Base-by-base conservation (phyloP, 2,113 vertebrate genomes). In the Tenebrosternarchus preto region DNA sequence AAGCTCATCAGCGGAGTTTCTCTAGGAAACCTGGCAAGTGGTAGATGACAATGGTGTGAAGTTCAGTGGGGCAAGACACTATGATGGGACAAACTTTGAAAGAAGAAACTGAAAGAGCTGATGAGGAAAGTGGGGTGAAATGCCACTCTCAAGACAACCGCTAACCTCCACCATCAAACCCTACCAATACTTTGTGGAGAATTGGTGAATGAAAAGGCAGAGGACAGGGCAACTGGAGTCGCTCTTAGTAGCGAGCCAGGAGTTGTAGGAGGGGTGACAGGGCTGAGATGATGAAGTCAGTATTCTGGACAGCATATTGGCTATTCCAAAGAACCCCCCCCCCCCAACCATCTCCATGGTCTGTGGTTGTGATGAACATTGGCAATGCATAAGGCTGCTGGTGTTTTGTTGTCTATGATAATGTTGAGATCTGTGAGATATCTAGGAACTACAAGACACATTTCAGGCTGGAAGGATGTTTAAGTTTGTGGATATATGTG, bases 201-300 rank as follows among this genome's bases (percentile, higher is more conserved):
- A 20, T 7, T n/a, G 31, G 56, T 43, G 67, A 72, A 70, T 36
- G 29, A 20, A 70, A 53, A 57, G 31, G 57, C 29, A 17, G 43
- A 67, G 66, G 29, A 69, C 9, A 29, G 64, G 57, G 33, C 53
- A 70, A 55, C 66, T 46, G 67, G 55, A 8, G 24, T 46, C 17
- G 33, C 55, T 67, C 25, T 78, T 24, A 15, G 50, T 29, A 17
- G 77, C 61, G 31, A n/a, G 66, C 56, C 31, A 79, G 77, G 77
- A 79, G 71, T 53, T 71, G 24, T 24, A 71, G 55, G 50, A 57
- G 19, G 4, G 5, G 71, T 20, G 67, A 67, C 29, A 59, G 29
- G 29, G 24, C 20, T 60, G 33, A 60, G n/a, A n/a, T n/a, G 25
- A 71, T 57, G 67, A 71, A 71, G 77, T 79, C 66, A 60, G 77